These are phyloP conservation scores for Turdus rufiventris DNA, from an alignment of 2,113 vertebrate genomes.

Conservation along the genomic window DNA sequence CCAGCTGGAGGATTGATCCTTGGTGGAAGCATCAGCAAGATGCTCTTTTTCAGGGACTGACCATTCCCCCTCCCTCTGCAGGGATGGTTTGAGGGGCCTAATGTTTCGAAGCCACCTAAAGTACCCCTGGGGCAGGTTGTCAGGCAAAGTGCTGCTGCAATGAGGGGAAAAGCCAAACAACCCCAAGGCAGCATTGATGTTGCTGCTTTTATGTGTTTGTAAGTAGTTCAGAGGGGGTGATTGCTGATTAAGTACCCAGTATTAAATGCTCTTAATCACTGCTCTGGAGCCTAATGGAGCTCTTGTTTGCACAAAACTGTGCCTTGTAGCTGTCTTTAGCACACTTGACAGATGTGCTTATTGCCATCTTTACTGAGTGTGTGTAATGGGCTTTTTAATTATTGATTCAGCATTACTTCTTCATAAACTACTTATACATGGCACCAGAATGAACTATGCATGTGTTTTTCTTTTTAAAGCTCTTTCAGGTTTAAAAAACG, in stretches of 20 bases:
- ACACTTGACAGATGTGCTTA: conserved; percentile 56
- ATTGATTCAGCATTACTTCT: conserved; percentile 37
- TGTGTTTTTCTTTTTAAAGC: background rate
- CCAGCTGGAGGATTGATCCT: accelerated
- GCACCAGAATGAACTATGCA: background rate
- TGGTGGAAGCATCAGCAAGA: background rate
- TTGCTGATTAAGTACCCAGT: conserved; percentile 10
- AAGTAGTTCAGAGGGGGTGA: background rate
- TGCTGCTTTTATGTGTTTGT: background rate
- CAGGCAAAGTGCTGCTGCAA: background rate
- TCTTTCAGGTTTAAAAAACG: background rate
- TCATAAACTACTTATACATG: conserved; percentile 35
- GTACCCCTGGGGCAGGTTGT: background rate
- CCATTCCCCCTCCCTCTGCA: background rate
- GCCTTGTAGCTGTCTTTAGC: conserved; percentile 33
- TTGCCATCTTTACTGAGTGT: background rate
- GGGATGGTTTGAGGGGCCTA: background rate
- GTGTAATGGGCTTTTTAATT: conserved; percentile 47
- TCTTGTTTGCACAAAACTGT: conserved; percentile 24
- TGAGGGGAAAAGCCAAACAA: background rate
- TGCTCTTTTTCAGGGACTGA: background rate
- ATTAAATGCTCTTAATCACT: conserved; percentile 53
- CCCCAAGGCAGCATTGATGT: background rate
- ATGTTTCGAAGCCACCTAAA: background rate
- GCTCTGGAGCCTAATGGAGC: conserved; percentile 43